Evolutionary conservation across 2,113 vertebrate genomes (phyloP).

Genomic region (Poeciliopsis turrubarensis): DNA sequence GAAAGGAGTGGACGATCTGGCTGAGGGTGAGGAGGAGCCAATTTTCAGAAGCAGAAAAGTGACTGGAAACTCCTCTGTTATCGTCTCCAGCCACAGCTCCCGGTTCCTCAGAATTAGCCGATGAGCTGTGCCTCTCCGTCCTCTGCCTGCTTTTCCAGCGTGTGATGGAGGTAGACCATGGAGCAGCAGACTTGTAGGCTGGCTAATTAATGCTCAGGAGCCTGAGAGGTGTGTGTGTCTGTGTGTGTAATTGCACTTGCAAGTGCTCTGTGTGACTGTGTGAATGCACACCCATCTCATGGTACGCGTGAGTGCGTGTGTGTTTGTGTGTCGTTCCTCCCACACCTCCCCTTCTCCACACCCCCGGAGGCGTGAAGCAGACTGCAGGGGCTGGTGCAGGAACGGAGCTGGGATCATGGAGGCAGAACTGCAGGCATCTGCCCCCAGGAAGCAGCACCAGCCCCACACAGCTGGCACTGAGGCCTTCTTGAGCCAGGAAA

Average conservation of each 20-base stretch:
- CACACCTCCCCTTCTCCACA: conserved; percentile 7
- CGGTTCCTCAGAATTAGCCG: conserved; percentile 22
- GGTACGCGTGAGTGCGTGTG: conserved; percentile 11
- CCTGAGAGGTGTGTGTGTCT: conserved; percentile 44
- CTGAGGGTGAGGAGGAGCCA: conserved; percentile 44
- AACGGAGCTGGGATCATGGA: conserved; percentile 77
- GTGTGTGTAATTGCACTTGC: conserved; percentile 40
- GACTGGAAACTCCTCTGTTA: conserved; percentile 47
- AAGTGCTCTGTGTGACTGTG: conserved; percentile 49
- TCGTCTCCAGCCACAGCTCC: conserved; percentile 24
- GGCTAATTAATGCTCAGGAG: conserved; percentile 72
- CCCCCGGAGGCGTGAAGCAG: conserved; percentile 61
- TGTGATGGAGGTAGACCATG: conserved; percentile 59
- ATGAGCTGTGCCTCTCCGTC: conserved; percentile 31
- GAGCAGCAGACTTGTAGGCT: conserved; percentile 60
- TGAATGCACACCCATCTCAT: conserved; percentile 3
- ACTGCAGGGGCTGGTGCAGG: conserved; percentile 70
- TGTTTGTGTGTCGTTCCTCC: conserved; percentile 21
- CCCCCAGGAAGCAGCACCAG: conserved; percentile 77
- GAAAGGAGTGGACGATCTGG: conserved; percentile 46
- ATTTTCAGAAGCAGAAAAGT: conserved; percentile 48
- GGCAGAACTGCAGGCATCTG: conserved; percentile 78
- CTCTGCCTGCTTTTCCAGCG: conserved; percentile 52
- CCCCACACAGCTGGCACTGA: conserved; percentile 75
- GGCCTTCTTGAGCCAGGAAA: conserved; percentile 74